These are phyloP conservation scores for Oreochromis grahami DNA, from an alignment of 2,797 vertebrate genomes.

Conservation along the genomic window DNA sequence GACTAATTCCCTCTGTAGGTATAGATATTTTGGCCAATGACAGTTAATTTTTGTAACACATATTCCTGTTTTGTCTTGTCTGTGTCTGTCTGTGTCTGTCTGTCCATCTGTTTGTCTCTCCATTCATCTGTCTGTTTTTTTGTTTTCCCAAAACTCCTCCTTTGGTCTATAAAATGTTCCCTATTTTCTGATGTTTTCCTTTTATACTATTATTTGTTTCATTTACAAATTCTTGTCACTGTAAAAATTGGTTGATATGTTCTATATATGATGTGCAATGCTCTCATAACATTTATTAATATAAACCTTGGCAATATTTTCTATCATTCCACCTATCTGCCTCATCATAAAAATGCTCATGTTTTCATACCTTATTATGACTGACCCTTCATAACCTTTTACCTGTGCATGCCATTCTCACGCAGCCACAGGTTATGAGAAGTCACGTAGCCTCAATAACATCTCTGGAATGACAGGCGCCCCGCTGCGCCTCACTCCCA, in stretches of 20 bases:
- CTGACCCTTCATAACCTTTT: slow-evolving; percentile 13
- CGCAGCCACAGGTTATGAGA: slow-evolving; percentile 87
- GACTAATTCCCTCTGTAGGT: slow-evolving; percentile 20
- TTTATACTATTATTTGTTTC: slow-evolving; percentile 36
- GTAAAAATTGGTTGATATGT: slow-evolving; percentile 56
- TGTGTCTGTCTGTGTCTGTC: slow-evolving; percentile 65
- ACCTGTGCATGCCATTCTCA: slow-evolving; percentile 24
- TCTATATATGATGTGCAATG: slow-evolving; percentile 49
- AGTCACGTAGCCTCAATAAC: slow-evolving; percentile 94
- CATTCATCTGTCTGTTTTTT: slow-evolving; percentile 51
- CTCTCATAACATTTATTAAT: slow-evolving; percentile 40
- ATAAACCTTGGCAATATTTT: slow-evolving; percentile 1
- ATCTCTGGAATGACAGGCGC: slow-evolving; percentile 88
- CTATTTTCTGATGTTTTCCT: slow-evolving; percentile 46
- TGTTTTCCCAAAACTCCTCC: slow-evolving; percentile 40
- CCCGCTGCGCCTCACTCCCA: slow-evolving; percentile 85
- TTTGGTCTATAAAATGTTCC: slow-evolving; percentile 48
- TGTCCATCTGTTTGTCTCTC: slow-evolving; percentile 59
- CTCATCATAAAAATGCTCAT: slow-evolving; percentile 1
- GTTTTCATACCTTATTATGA: not conserved
- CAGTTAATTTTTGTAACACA: slow-evolving; percentile 78
- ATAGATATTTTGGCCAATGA: slow-evolving; percentile 64
- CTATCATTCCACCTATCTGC: slow-evolving; percentile 2
- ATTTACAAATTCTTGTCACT: slow-evolving; percentile 57
- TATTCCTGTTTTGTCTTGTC: slow-evolving; percentile 81